Conservation (phyloP, 2,888 invertebrate genomes). For the Melikaiella ostensackeni region DNA sequence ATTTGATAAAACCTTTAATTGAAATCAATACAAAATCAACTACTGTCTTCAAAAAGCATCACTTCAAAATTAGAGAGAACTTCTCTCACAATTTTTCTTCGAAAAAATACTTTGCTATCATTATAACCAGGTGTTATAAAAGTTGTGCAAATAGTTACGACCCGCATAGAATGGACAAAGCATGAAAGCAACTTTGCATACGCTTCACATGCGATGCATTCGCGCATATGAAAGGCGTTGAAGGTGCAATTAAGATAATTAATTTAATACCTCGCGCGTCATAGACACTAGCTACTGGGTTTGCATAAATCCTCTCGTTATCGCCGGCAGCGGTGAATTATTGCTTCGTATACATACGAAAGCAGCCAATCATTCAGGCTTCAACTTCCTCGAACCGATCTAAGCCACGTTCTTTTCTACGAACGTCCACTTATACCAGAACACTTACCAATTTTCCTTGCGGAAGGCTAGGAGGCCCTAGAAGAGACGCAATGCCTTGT, state of each 20-base stretch:
- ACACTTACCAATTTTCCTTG: constrained; percentile 12
- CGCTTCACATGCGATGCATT: constrained; percentile 33
- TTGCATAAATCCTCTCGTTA: constrained; percentile 48
- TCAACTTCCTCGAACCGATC: constrained; percentile 8
- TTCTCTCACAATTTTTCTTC: too few species aligned
- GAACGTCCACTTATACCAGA: constrained; percentile 20
- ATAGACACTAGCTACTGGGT: constrained; percentile 47
- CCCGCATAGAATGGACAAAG: neutral
- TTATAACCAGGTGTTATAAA: neutral
- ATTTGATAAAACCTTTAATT: neutral
- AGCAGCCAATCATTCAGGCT: neutral
- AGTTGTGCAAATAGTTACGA: neutral
- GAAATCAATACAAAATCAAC: neutral
- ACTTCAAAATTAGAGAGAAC: too few species aligned
- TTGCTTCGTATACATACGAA: constrained; percentile 27
- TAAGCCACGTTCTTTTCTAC: constrained; percentile 16
- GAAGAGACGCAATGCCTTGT: neutral
- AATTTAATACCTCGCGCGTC: constrained; percentile 65
- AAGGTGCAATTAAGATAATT: constrained; percentile 72
- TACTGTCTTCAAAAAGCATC: too few species aligned
- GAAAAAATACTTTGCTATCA: too few species aligned
- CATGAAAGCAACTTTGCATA: neutral
- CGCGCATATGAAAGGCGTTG: constrained; percentile 62
- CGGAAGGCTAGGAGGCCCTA: neutral
- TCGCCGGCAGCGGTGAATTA: constrained; percentile 41